Conservation (phyloP, 2,797 vertebrate species). For the Discoglossus pictus region DNA sequence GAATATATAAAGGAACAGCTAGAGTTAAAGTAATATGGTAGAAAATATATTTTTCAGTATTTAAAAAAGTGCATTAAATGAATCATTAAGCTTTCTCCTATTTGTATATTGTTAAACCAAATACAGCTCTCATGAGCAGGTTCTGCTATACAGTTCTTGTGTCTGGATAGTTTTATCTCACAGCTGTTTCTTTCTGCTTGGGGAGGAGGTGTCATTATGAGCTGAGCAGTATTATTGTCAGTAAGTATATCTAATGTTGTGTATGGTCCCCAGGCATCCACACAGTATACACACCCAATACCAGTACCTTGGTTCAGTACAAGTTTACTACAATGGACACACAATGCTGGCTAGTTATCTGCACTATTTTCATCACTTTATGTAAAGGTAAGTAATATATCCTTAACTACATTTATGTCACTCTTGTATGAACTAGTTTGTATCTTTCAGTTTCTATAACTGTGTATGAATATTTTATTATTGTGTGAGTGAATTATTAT, state of each 20-base stretch:
- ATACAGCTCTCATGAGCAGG: too few species aligned
- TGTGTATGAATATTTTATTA: background rate
- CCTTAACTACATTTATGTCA: background rate
- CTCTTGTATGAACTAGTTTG: background rate
- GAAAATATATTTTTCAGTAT: too few species aligned
- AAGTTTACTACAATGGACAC: background rate
- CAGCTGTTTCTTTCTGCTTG: constrained; percentile 19
- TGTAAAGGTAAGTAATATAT: constrained; percentile 21
- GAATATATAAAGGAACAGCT: too few species aligned
- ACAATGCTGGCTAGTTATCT: constrained; percentile 17
- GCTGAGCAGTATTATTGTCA: constrained; percentile 22
- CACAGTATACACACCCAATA: background rate
- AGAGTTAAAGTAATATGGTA: too few species aligned
- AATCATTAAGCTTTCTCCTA: too few species aligned
- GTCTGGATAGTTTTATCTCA: background rate
- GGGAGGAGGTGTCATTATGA: constrained; percentile 42
- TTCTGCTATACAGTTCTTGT: background rate
- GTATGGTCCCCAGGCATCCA: constrained; percentile 8
- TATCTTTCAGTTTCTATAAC: background rate
- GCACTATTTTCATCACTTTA: constrained; percentile 1
- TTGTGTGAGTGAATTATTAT: constrained; percentile 1
- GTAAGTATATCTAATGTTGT: constrained; percentile 12
- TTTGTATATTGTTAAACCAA: too few species aligned
- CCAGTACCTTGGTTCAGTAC: background rate
- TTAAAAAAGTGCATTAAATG: too few species aligned